Percentiles rank a stretch among this genome's conserved stretches.
phyloP scores from a whole-genome alignment of 2,888 invertebrate species.

The Lithodes maja region DNA sequence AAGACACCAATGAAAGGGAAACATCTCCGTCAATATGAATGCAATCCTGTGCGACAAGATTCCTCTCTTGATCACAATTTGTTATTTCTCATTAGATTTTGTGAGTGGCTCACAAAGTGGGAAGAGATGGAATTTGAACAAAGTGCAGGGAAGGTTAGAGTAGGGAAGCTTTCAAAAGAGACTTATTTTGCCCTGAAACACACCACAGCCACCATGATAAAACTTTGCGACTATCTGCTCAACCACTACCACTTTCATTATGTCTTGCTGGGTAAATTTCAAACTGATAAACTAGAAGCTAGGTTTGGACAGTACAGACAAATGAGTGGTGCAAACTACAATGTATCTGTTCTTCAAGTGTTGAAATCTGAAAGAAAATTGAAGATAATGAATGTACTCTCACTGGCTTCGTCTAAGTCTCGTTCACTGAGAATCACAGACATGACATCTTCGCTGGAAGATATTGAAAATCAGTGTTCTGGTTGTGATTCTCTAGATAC shows the following conservation, averaged over 20 bases:
- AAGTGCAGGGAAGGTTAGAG: background rate
- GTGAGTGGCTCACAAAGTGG: constrained; percentile 1
- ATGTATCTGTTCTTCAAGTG: constrained; percentile 13
- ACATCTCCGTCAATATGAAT: no score
- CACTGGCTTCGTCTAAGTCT: background rate
- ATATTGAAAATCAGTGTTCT: background rate
- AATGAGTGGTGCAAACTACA: constrained; percentile 14
- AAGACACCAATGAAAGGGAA: no score
- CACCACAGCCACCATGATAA: background rate
- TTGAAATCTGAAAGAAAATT: background rate
- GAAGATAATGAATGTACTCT: constrained; percentile 14
- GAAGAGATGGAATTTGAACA: no score
- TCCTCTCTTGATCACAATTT: no score
- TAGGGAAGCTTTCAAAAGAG: constrained; percentile 17
- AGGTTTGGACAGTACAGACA: constrained; percentile 20
- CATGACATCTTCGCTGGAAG: background rate
- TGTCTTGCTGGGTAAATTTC: background rate
- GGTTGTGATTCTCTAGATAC: background rate
- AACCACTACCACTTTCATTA: background rate
- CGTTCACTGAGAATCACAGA: background rate
- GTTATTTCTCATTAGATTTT: background rate
- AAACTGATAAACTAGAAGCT: constrained; percentile 13
- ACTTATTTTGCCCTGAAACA: constrained; percentile 5
- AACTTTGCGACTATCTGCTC: background rate
- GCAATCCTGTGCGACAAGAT: no score